Base-by-base conservation (phyloP, 2,113 vertebrate species). In the Psammodynastes pulverulentus region DNA sequence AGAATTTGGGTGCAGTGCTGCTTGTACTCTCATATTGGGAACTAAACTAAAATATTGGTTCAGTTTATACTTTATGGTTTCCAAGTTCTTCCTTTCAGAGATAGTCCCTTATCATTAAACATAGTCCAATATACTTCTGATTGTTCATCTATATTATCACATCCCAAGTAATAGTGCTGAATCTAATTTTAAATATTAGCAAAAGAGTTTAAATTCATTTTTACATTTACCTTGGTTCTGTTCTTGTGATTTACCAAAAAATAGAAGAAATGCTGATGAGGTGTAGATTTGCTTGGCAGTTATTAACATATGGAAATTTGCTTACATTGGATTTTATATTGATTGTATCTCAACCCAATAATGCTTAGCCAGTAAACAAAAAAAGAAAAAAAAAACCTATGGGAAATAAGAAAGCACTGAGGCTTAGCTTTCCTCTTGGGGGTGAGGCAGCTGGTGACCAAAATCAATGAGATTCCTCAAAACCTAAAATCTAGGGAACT, bases 391-490 rank as follows among this genome's bases (percentile, higher is more conserved):
- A 90, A 79, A 46, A 91, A 90, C 39, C 87, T 94, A 13, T 23
- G 87, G 89, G 91, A 94, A 93, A 93, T 93, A 54, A 93, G 89
- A 89, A 34, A 92, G 10, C 52, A 86, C 52, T 87, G 24, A 89
- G 52, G 53, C 17, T 87, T 89, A 58, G 53, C 58, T 58, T 29
- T 86, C 89, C 54, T 90, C 1, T 89, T 72, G 87, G 39, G 48
- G 5, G 87, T 96, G 56, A 79, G 72, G 92, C 56, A 23, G 34
- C 24, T 91, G 56, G 45, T 94, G 67, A 26, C 86, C 94, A 95
- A 94, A 94, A 93, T 94, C 86, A 94, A 85, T 91, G 90, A 87
- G 46, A 89, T 90, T 90, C 84, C 89, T 93, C 54, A 91, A 29
- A 92, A 95, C 34, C 79, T 85, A 88, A 95, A 92, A 92, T 26